phyloP scores from a whole-genome alignment of 2,888 invertebrate species.

The Luperina testacea region DNA sequence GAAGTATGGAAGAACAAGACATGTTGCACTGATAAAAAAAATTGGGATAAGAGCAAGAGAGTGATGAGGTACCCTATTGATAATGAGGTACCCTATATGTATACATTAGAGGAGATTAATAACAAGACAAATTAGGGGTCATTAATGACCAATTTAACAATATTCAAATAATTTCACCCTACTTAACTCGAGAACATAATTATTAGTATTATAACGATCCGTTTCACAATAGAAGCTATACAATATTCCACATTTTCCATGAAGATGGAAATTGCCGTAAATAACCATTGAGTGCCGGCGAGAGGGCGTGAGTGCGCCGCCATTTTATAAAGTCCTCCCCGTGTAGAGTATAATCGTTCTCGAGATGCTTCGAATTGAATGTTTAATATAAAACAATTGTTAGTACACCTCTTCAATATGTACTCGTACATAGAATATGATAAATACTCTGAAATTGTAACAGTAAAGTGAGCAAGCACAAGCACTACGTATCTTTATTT shows the following conservation, averaged over 20 bases:
- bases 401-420: neutral
- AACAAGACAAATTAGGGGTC: too few species aligned
- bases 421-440: too few species aligned
- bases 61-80: neutral
- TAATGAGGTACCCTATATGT: neutral
- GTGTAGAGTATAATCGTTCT: conserved; percentile 76
- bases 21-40: neutral
- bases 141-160: too few species aligned
- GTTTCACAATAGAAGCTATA: conserved; percentile 39
- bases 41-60: neutral
- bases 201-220: conserved; percentile 32
- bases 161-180: neutral
- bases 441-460: too few species aligned
- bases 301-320: conserved; percentile 66
- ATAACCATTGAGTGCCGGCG: conserved; percentile 76
- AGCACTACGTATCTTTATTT: too few species aligned
- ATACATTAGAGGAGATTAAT: neutral
- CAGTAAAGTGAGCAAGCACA: too few species aligned
- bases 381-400: conserved; percentile 56
- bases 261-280: conserved; percentile 76
- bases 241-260: conserved; percentile 63
- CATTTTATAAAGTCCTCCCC: conserved; percentile 71
- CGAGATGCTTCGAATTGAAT: conserved; percentile 65
- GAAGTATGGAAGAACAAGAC: neutral
- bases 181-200: conserved; percentile 36